These are phyloP conservation scores for Beroe forskalii DNA, from an alignment of 37 sponge, comb jelly and placozoan species.

Conservation along the genomic window DNA sequence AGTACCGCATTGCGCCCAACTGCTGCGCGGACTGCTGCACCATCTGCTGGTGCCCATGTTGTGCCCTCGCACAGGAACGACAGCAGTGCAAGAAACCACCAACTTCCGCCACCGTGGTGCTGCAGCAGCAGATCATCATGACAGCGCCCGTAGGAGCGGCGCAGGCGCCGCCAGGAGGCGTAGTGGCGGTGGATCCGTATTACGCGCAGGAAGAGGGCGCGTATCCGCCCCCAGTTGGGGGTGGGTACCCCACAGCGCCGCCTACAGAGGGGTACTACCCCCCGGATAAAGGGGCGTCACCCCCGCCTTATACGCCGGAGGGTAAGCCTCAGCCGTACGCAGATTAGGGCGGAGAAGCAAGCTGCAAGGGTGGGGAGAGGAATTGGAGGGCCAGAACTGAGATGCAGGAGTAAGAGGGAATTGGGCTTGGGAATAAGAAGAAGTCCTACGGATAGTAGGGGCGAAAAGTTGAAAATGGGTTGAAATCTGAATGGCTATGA, in stretches of 20 bases:
- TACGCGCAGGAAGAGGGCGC: too few relatives aligned
- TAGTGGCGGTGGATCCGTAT: not conserved
- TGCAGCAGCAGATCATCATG: not conserved
- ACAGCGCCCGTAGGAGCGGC: not conserved
- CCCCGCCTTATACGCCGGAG: not conserved
- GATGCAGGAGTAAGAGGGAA: not conserved
- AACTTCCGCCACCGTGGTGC: not conserved
- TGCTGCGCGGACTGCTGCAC: not conserved
- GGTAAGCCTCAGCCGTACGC: not conserved
- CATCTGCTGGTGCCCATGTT: not conserved
- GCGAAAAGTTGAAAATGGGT: not conserved
- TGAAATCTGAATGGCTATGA: too few relatives aligned
- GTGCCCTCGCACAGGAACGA: not conserved
- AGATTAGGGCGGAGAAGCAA: not conserved
- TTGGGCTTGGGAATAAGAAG: not conserved
- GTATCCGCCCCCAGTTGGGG: not conserved
- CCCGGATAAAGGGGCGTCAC: not conserved
- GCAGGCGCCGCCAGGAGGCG: not conserved
- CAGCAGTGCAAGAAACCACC: not conserved
- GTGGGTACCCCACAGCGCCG: not conserved
- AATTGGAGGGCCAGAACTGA: not conserved
- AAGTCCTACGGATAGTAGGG: not conserved
- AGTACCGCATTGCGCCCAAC: not conserved
- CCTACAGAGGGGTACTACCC: not conserved
- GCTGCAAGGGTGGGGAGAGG: not conserved